Evolutionary conservation across 2,888 invertebrate genomes (phyloP).

Genomic region (Seira sanloemensis): DNA sequence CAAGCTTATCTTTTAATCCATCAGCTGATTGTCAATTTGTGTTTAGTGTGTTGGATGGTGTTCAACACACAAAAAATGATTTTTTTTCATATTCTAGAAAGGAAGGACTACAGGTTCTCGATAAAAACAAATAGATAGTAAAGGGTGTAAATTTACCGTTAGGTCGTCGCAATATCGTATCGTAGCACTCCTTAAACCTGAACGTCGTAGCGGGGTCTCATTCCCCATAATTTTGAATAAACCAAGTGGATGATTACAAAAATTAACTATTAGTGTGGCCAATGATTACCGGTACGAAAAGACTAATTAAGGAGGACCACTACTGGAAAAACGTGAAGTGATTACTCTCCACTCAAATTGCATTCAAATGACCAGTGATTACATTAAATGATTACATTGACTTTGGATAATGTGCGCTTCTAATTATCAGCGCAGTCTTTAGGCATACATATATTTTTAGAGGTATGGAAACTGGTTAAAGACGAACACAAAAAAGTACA

Average conservation of each 20-base stretch:
- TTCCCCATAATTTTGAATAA: not conserved
- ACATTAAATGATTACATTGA: too few species aligned
- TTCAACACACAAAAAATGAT: not conserved
- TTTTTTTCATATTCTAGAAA: not conserved
- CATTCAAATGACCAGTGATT: not conserved
- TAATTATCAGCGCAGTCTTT: not conserved
- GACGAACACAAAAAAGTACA: too few species aligned
- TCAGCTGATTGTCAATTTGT: slow-evolving; percentile 10
- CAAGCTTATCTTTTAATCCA: not conserved
- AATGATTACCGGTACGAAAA: not conserved
- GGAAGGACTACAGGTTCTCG: not conserved
- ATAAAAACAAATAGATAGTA: too few species aligned
- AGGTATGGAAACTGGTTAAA: too few species aligned
- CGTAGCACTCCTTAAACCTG: not conserved
- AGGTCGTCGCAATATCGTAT: not conserved
- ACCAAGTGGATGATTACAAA: not conserved
- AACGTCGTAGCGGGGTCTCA: not conserved
- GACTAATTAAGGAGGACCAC: not conserved
- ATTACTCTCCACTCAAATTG: not conserved
- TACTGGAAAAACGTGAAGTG: not conserved
- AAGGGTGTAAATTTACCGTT: too few species aligned
- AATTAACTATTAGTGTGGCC: not conserved
- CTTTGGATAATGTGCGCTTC: too few species aligned
- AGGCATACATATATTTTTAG: not conserved
- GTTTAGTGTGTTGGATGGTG: too few species aligned